These are phyloP conservation scores for Bombus waltoni DNA, from an alignment of 1,140 invertebrate species.

Conservation along the genomic window DNA sequence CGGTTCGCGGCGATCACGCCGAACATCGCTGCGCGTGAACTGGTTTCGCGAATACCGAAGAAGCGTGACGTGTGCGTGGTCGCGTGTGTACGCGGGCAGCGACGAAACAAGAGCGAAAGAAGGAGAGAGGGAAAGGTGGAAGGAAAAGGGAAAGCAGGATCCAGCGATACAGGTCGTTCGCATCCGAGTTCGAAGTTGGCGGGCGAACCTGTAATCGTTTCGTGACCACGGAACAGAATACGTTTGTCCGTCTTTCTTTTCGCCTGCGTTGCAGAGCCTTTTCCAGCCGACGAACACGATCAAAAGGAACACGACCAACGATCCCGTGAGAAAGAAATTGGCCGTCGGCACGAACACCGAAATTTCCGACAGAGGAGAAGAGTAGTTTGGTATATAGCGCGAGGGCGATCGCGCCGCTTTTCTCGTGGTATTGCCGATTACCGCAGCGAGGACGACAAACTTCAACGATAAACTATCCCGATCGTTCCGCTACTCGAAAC, in stretches of 20 bases:
- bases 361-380: background rate
- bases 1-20: slow-evolving; percentile 57
- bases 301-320: slow-evolving; percentile 6
- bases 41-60: slow-evolving; percentile 72
- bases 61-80: slow-evolving; percentile 37
- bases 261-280: slow-evolving; percentile 5
- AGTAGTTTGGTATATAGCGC: slow-evolving; percentile 2
- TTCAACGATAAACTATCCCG: too few species aligned
- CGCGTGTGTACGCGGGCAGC: slow-evolving; percentile 13
- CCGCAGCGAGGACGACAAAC: too few species aligned
- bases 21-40: slow-evolving; percentile 73
- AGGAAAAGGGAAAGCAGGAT: slow-evolving; percentile 31
- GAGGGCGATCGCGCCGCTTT: background rate
- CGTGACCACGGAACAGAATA: slow-evolving; percentile 65
- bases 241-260: slow-evolving; percentile 46
- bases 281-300: background rate
- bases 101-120: slow-evolving; percentile 44
- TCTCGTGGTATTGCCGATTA: too few species aligned
- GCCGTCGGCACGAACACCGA: slow-evolving; percentile 28
- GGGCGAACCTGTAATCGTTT: slow-evolving; percentile 66
- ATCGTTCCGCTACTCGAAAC: too few species aligned
- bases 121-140: background rate
- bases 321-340: slow-evolving; percentile 39
- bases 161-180: slow-evolving; percentile 72
- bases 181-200: slow-evolving; percentile 72